Conservation (phyloP, 2,113 vertebrate genomes). For the Amphiprion ocellaris region DNA sequence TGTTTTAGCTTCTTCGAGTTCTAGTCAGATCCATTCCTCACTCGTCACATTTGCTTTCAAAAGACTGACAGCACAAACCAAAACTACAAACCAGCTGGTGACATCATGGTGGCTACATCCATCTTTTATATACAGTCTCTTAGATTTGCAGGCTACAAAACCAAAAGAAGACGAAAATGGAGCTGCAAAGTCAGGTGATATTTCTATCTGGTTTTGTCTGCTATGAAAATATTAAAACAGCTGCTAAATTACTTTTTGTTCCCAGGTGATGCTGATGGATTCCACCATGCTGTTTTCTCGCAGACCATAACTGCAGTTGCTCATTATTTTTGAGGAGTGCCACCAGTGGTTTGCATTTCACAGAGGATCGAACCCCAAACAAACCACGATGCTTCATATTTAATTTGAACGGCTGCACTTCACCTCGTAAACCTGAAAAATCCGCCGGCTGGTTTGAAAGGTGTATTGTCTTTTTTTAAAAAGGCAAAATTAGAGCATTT, state of each 20-base stretch:
- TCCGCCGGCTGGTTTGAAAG: too few relatives aligned
- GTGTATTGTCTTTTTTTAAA: too few relatives aligned
- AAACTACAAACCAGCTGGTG: neutral
- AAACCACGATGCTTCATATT: neutral
- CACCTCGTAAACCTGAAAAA: neutral
- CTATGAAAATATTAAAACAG: neutral
- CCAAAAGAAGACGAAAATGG: neutral
- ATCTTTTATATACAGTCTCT: too few relatives aligned
- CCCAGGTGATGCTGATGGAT: neutral
- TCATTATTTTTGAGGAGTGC: neutral
- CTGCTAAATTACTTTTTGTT: neutral
- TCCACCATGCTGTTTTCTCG: accelerated
- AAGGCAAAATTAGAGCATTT: too few relatives aligned
- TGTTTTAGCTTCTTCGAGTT: too few relatives aligned
- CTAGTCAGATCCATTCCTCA: too few relatives aligned
- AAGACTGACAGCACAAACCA: too few relatives aligned
- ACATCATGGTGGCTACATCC: neutral
- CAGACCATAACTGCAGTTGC: neutral
- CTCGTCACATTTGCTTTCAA: too few relatives aligned
- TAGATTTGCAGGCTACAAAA: neutral
- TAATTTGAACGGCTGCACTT: neutral
- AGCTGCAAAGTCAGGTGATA: neutral
- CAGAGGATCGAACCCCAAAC: neutral
- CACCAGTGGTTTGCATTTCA: neutral
- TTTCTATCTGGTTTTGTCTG: neutral